Conservation (phyloP, 2,888 invertebrate genomes). For the Chrysopilus asiliformis region DNA sequence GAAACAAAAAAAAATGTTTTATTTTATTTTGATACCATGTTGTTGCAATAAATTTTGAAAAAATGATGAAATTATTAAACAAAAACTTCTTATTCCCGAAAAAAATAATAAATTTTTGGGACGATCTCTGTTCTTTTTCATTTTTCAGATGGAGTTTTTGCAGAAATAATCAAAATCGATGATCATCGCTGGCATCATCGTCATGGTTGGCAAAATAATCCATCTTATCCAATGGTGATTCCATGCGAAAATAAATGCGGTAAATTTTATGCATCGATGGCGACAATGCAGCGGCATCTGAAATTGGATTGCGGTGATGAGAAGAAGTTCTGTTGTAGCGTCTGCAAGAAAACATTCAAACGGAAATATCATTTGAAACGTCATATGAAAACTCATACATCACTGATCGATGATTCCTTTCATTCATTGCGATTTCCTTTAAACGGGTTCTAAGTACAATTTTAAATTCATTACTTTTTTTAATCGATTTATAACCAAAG, state of each 20-base stretch:
- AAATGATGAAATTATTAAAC: no score
- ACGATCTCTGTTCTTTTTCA: background rate
- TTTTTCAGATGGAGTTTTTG: background rate
- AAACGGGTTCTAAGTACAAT: no score
- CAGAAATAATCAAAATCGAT: conserved; percentile 2
- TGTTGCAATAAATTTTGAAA: no score
- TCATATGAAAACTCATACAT: conserved; percentile 27
- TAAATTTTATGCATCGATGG: conserved; percentile 29
- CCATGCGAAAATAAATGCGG: conserved; percentile 35
- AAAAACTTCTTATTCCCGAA: no score
- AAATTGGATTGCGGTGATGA: conserved; percentile 26
- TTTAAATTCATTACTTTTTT: no score
- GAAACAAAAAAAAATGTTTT: no score
- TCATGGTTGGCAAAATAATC: no score
- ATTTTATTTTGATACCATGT: no score
- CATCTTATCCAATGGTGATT: conserved; percentile 17
- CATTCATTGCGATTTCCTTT: no score
- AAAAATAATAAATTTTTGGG: background rate
- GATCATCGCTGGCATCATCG: no score
- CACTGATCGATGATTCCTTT: no score
- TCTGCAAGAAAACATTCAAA: conserved; percentile 23
- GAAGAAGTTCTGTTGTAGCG: conserved; percentile 25
- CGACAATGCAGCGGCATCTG: conserved; percentile 24
- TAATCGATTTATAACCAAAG: no score
- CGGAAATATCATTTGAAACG: conserved; percentile 29